Evolutionary conservation across 2,113 vertebrate genomes (phyloP), one percentile per base, ranked within the genome.

Genomic region (Pachycephala philippinensis): DNA sequence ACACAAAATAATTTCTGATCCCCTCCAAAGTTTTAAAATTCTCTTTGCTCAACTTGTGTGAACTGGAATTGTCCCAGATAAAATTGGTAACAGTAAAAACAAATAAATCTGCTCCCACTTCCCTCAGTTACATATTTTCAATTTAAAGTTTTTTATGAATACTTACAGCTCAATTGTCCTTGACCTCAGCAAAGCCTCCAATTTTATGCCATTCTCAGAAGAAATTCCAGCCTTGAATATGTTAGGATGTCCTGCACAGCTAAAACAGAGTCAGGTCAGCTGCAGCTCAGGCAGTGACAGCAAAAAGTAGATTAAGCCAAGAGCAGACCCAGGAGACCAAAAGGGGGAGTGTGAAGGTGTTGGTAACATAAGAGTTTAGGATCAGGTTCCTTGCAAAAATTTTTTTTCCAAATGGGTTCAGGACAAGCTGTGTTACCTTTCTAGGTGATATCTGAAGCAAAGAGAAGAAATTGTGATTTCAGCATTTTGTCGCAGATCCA

Each of bases 361-460:
- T 91, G 27, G n/a, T 71, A 89, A 86, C 24, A 26, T 26, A 54
- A 44, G 71, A 69, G 26, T 57, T 54, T 49, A 56, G 18, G 18
- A 89, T 86, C 6, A 28, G 2, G 21, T 86, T 96, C 65, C 59
- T 75, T 77, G 53, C 28, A 63, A 94, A 76, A 66, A 21, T 60
- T 84, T 80, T 4, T 70, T 66, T 89, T 90, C 31, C 65, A 68
- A 44, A 37, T n/a, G 54, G 3, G 2, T 50, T 84, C 76, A 39
- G n/a, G 18, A 42, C 33, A 63, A 66, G 28, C 19, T 68, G 28
- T 7, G 13, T 69, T 42, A 69, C 40, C 50, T 79, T 75, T 30
- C 26, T 23, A 89, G 66, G 44, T 89, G 75, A 33, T 18, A 79
- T 11, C 15, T 94, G 89, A 90, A 91, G 61, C 27, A 92, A 76